Conservation (phyloP, 2,888 invertebrate genomes). For the Zaprionus obscuricornis region DNA sequence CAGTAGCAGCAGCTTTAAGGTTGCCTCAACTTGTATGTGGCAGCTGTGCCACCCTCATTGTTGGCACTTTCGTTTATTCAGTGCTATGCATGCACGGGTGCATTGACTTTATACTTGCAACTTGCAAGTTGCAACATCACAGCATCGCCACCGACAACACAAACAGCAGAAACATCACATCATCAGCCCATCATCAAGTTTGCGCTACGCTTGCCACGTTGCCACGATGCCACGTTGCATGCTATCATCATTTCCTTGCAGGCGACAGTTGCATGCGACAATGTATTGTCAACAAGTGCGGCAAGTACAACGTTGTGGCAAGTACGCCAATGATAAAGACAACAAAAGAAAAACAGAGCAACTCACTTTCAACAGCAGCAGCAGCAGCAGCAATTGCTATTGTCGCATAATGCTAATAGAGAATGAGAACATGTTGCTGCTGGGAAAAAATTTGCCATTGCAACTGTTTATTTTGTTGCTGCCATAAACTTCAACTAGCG, state of each 20-base stretch:
- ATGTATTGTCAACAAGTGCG: slow-evolving; percentile 62
- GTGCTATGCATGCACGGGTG: too few relatives aligned
- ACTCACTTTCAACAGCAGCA: background rate
- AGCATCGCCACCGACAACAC: background rate
- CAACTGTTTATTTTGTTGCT: too few relatives aligned
- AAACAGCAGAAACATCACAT: background rate
- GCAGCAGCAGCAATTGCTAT: background rate
- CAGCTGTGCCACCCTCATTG: slow-evolving; percentile 21
- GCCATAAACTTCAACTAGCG: too few relatives aligned
- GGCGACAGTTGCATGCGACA: slow-evolving; percentile 35
- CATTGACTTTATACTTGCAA: slow-evolving; percentile 51
- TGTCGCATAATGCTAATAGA: too few relatives aligned
- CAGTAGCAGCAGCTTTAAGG: background rate
- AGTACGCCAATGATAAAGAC: too few relatives aligned
- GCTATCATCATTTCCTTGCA: slow-evolving; percentile 30
- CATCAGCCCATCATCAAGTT: too few relatives aligned
- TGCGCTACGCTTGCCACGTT: too few relatives aligned
- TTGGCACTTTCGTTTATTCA: slow-evolving; percentile 49
- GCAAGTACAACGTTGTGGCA: slow-evolving; percentile 17
- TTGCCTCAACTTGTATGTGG: too few relatives aligned
- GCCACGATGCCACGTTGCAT: too few relatives aligned
- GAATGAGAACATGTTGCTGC: too few relatives aligned
- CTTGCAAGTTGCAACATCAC: background rate
- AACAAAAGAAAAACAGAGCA: slow-evolving; percentile 16
- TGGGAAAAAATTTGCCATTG: too few relatives aligned